A percentile compares a stretch with the other conserved stretches of the same genome.
Evolutionary conservation across 2,797 vertebrate genomes (phyloP).

Genomic region (Peromyscus aztecus): DNA sequence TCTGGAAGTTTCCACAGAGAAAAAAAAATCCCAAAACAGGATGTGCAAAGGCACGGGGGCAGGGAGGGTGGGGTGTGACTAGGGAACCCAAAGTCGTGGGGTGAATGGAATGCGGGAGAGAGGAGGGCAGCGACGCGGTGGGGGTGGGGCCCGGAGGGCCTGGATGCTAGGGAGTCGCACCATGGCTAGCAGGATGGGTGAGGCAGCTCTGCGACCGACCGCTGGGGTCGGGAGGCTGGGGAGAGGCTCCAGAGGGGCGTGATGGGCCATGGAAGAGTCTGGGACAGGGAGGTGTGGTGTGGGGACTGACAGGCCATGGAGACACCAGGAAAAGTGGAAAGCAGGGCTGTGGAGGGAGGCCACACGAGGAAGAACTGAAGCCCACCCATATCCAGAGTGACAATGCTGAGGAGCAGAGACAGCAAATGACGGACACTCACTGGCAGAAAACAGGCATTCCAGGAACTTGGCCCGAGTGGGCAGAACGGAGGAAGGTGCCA

Average conservation of each 20-base stretch:
- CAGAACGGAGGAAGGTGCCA: not conserved
- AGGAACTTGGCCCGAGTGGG: not conserved
- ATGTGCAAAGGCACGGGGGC: conserved; percentile 58
- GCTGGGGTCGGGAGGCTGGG: not conserved
- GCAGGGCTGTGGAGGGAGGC: not conserved
- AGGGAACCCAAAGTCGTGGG: not conserved
- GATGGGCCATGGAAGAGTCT: not conserved
- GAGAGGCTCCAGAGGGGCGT: not conserved
- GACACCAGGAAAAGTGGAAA: not conserved
- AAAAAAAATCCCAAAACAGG: not conserved
- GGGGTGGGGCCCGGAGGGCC: not conserved
- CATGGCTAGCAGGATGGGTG: not conserved
- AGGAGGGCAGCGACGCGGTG: not conserved
- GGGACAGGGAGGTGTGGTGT: not conserved
- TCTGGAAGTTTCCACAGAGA: not conserved
- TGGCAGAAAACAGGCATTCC: not conserved
- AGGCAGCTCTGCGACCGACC: not conserved
- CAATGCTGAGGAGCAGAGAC: not conserved
- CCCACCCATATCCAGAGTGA: not conserved
- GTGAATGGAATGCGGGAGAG: not conserved
- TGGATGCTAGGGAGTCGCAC: not conserved
- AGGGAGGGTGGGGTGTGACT: not conserved
- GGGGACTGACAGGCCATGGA: not conserved
- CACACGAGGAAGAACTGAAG: not conserved
- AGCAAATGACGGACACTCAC: not conserved